phyloP scores from a whole-genome alignment of 2,888 invertebrate genomes.

The Pristionchus arcanus region DNA sequence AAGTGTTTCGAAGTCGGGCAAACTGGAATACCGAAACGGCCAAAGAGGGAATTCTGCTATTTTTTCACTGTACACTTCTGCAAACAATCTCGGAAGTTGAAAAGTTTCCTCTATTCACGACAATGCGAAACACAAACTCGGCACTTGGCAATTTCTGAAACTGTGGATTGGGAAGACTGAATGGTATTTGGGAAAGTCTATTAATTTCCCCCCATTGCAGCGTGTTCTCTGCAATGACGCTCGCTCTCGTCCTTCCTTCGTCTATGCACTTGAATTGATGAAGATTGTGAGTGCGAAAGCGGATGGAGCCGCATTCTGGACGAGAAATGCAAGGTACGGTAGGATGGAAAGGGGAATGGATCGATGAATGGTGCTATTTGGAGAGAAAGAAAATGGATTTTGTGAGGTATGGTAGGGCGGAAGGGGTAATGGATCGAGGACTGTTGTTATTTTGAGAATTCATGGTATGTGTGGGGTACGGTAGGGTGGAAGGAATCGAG shows the following conservation, averaged over 20 bases:
- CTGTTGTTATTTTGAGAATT: neutral
- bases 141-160: too few species aligned
- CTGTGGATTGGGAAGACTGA: too few species aligned
- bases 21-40: too few species aligned
- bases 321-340: conserved; percentile 53
- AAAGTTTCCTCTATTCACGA: too few species aligned
- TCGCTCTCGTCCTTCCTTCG: conserved; percentile 10
- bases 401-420: conserved; percentile 10
- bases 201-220: neutral
- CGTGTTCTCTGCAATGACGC: neutral
- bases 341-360: neutral
- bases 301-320: conserved; percentile 24
- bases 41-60: too few species aligned
- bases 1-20: too few species aligned
- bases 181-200: neutral
- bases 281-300: conserved; percentile 14
- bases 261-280: conserved; percentile 46
- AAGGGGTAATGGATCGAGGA: neutral
- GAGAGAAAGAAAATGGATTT: too few species aligned
- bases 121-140: too few species aligned
- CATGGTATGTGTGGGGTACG: conserved; percentile 6
- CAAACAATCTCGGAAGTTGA: too few species aligned
- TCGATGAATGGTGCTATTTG: neutral
- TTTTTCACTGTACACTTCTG: too few species aligned
- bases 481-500: neutral